phyloP scores from a whole-genome alignment of 2,888 invertebrate genomes.

The Tipula helvola region DNA sequence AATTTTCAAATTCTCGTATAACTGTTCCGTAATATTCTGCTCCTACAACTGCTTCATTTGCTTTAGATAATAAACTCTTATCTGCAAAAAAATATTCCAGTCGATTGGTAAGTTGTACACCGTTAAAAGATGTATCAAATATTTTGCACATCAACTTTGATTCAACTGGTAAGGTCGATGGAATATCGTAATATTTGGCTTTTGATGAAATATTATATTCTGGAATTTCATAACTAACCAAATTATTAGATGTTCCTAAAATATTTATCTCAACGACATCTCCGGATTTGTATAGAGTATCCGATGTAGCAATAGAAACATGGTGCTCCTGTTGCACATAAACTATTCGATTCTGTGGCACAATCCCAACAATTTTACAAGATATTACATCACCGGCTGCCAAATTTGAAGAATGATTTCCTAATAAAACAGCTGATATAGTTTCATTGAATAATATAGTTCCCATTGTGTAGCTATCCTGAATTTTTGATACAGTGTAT shows the following conservation, averaged over 20 bases:
- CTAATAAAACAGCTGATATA: neutral
- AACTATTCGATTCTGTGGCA: neutral
- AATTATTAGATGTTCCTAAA: slow-evolving; percentile 34
- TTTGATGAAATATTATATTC: neutral
- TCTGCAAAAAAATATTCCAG: slow-evolving; percentile 46
- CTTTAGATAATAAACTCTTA: slow-evolving; percentile 38
- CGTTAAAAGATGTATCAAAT: neutral
- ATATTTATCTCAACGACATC: slow-evolving; percentile 32
- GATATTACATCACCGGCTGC: neutral
- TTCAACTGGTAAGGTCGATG: neutral
- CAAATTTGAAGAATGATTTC: neutral
- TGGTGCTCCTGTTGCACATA: neutral
- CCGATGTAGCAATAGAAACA: slow-evolving; percentile 22
- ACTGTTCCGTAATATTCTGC: slow-evolving; percentile 30
- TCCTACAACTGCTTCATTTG: slow-evolving; percentile 40
- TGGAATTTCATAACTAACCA: slow-evolving; percentile 33
- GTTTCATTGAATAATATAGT: slow-evolving; percentile 26
- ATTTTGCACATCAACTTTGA: neutral
- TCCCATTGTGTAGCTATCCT: slow-evolving; percentile 38
- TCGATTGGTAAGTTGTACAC: slow-evolving; percentile 50
- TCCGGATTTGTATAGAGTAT: slow-evolving; percentile 6
- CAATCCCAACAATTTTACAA: neutral
- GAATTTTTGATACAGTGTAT: slow-evolving; percentile 30
- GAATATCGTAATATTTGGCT: neutral
- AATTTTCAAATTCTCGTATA: slow-evolving; percentile 24